phyloP scores from a whole-genome alignment of 1,140 invertebrate genomes.

The Drosophila sechellia region DNA sequence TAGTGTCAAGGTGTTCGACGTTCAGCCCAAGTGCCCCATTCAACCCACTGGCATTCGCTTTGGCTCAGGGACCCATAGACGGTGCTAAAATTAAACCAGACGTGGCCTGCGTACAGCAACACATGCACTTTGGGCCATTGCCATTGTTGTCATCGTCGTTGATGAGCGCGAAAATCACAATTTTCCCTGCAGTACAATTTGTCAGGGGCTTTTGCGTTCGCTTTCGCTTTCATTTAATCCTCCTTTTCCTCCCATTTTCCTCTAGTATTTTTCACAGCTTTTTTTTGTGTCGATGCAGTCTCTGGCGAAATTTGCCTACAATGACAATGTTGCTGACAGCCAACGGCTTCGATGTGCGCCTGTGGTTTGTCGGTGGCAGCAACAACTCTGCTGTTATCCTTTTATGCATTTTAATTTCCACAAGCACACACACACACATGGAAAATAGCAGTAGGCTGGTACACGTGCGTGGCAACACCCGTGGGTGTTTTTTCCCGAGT shows the following conservation, averaged over 20 bases:
- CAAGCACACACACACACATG: conserved; percentile 39
- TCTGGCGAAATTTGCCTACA: conserved; percentile 66
- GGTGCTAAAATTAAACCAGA: conserved; percentile 81
- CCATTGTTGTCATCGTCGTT: conserved; percentile 43
- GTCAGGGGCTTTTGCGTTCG: conserved; percentile 32
- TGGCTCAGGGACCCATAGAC: conserved; percentile 23
- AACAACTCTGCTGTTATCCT: conserved; percentile 73
- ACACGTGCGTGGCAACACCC: conserved; percentile 67
- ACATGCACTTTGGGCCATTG: conserved; percentile 61
- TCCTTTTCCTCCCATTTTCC: neutral
- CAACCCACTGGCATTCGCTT: conserved; percentile 1
- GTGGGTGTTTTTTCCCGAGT: conserved; percentile 68
- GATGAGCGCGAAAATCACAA: conserved; percentile 80
- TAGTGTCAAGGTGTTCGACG: conserved; percentile 62
- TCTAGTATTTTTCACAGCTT: conserved; percentile 4
- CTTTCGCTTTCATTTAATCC: conserved; percentile 31
- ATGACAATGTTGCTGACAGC: conserved; percentile 59
- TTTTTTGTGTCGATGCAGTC: conserved; percentile 53
- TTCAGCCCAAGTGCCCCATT: too few species aligned
- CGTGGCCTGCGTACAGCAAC: conserved; percentile 67
- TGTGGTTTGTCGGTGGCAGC: conserved; percentile 63
- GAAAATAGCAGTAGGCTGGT: conserved; percentile 25
- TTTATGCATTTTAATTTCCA: conserved; percentile 81
- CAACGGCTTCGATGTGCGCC: conserved; percentile 38
- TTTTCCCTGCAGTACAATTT: conserved; percentile 81